Base-by-base conservation (phyloP, 2,888 invertebrate species). In the Dynastes maya region DNA sequence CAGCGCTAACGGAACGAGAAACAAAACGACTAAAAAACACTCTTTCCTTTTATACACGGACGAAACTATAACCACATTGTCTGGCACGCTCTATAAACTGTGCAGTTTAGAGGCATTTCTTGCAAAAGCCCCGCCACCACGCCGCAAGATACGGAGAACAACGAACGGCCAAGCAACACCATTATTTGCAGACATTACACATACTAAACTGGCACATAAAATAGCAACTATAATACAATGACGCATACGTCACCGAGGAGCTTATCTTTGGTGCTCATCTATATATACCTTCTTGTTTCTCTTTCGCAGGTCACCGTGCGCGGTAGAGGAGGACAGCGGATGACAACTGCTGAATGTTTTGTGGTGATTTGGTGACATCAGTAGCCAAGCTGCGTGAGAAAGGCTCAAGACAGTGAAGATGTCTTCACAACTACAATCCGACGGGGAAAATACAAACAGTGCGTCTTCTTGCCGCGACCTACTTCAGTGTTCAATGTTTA, bases 101-200 rank as follows among this genome's bases (percentile, higher is more conserved):
- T 84, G 84, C 84, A 85, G 83, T 88, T 88, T 88, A 88, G 86
- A 86, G 84, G 84, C 81, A 78, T 77, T 81, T 82, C 81, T 77
- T 82, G 80, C 76, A 80, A 58, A 61, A 72, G 79, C 81, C 63
- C 80, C 79, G 81, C 80, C 79, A 81, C 85, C 85, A 86, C 84
- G 84, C 85, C 83, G 80, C 81, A 78, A 81, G 58, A 72, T 32
- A 58, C 40, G 58, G 79, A 67, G 82, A 72, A 72, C 37, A 84
- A 85, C 83, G 84, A 85, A 84, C 83, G 84, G 82, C 83, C 80
- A 82, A 82, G 82, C 79, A 77, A 80, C 82, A 83, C 84, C 86
- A 86, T 87, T 87, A 86, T 87, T 87, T 86, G 85, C 85, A 85
- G 84, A 86, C 86, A 87, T 87, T 86, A 86, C 86, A 85, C 83